Conservation (phyloP, 2,888 invertebrate genomes). For the Agrotis exclamationis region DNA sequence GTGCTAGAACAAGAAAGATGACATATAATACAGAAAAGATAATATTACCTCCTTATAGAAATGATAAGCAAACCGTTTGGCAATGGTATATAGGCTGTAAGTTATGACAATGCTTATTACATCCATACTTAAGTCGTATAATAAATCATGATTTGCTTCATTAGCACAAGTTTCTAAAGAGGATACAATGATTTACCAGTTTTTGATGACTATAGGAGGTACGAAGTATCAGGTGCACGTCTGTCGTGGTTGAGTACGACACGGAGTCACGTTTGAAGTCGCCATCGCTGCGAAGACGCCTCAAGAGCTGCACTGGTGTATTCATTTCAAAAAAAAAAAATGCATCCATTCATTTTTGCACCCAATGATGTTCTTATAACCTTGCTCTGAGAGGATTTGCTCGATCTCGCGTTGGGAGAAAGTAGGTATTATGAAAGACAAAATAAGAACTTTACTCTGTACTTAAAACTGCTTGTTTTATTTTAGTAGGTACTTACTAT, state of each 20-base stretch:
- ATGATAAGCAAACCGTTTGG: no score
- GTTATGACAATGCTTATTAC: no score
- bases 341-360: conserved; percentile 12
- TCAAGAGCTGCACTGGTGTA: conserved; percentile 39
- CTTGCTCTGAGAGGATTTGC: not conserved
- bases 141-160: not conserved
- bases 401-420: not conserved
- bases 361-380: not conserved
- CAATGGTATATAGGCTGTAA: no score
- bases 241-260: conserved; percentile 28
- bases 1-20: no score
- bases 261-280: conserved; percentile 50
- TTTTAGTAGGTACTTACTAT: conserved; percentile 18
- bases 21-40: no score
- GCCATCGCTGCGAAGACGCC: conserved; percentile 39
- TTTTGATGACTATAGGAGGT: not conserved
- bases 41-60: no score
- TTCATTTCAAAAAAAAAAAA: conserved; percentile 33
- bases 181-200: not conserved
- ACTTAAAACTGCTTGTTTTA: conserved; percentile 27
- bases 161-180: not conserved
- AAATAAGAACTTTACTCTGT: conserved; percentile 2
- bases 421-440: not conserved
- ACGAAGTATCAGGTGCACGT: conserved; percentile 11
- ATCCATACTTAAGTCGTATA: no score